A percentile compares a stretch with the other conserved stretches of the same genome.
Conservation (phyloP, 2,888 invertebrate species). For the Ischnus inquisitorius region DNA sequence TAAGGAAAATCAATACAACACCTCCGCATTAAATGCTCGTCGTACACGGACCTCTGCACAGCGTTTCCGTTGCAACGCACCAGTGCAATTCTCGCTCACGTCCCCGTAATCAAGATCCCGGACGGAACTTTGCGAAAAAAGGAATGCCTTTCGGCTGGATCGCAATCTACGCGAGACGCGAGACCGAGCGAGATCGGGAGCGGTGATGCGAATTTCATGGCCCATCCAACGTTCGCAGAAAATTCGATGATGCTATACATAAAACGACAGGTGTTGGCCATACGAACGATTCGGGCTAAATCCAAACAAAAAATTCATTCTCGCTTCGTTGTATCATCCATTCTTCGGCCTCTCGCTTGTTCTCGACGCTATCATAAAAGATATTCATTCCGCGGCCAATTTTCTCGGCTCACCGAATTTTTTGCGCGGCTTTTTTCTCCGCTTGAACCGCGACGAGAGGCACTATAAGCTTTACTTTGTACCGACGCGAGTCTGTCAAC, state of each 20-base stretch:
- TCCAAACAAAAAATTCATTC: slow-evolving; percentile 9
- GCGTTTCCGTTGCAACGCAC: slow-evolving; percentile 10
- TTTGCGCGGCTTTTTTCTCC: not conserved
- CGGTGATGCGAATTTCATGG: not conserved
- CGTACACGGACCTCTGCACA: not conserved
- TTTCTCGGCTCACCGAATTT: not conserved
- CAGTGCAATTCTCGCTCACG: slow-evolving; percentile 7
- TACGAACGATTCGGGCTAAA: not conserved
- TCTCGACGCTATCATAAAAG: not conserved
- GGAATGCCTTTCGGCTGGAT: slow-evolving; percentile 10
- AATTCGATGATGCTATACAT: slow-evolving; percentile 53
- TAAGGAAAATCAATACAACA: slow-evolving; percentile 62
- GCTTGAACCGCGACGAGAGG: not conserved
- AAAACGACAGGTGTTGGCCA: slow-evolving; percentile 46
- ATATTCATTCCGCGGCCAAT: not conserved
- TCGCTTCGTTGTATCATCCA: not conserved
- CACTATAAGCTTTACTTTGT: not conserved
- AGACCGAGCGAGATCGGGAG: not conserved
- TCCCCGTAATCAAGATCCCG: not conserved
- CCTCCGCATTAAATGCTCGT: slow-evolving; percentile 46
- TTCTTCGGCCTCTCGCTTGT: not conserved
- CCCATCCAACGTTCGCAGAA: not conserved
- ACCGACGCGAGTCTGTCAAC: slow-evolving; percentile 22
- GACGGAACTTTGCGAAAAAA: slow-evolving; percentile 2
- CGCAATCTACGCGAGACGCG: not conserved